These are phyloP conservation scores for Callosobruchus maculatus DNA, from an alignment of 2,888 invertebrate genomes.

Conservation along the genomic window DNA sequence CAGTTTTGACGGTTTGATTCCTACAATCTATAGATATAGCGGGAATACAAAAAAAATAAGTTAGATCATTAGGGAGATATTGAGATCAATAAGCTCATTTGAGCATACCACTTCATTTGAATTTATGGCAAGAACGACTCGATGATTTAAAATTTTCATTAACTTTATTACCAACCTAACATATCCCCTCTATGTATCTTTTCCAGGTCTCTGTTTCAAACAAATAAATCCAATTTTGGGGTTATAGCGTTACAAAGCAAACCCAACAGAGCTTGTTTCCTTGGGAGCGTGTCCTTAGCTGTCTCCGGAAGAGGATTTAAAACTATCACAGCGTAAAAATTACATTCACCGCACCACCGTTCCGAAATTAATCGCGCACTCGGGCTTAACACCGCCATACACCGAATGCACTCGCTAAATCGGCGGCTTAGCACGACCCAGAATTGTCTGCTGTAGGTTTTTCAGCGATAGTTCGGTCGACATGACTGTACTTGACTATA, in stretches of 20 bases:
- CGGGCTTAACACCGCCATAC: not conserved
- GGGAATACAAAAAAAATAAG: too few species aligned
- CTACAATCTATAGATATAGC: too few species aligned
- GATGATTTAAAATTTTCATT: too few species aligned
- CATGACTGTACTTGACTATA: too few species aligned
- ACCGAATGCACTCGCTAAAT: not conserved
- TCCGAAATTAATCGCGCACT: not conserved
- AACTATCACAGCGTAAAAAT: not conserved
- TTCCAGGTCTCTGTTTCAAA: not conserved
- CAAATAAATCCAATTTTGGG: not conserved
- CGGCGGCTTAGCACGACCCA: not conserved
- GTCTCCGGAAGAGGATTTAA: not conserved
- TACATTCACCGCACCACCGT: not conserved
- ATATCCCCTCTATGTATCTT: not conserved
- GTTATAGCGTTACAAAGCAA: not conserved
- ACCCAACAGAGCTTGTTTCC: not conserved
- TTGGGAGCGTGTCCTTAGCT: not conserved
- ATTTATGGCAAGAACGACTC: too few species aligned
- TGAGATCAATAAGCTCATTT: too few species aligned
- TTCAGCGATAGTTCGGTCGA: not conserved
- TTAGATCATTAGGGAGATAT: too few species aligned
- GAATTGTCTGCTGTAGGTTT: not conserved
- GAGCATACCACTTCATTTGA: too few species aligned
- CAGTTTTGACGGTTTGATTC: too few species aligned
- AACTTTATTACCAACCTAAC: too few species aligned